Percentiles rank a stretch among this genome's conserved stretches.
Evolutionary conservation across 2,888 invertebrate species (phyloP).

Genomic region (Tachina fera): DNA sequence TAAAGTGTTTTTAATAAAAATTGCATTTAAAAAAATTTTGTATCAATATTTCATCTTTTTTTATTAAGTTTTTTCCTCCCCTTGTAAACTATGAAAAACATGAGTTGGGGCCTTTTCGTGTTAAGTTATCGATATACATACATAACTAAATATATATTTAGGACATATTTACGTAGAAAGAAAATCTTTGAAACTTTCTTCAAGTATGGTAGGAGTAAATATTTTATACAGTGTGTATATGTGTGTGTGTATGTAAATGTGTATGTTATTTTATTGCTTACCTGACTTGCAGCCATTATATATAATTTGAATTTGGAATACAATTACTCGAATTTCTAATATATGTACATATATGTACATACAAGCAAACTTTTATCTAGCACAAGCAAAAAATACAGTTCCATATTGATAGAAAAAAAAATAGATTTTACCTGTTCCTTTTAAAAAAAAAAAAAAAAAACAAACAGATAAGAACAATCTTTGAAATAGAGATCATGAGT

Average conservation of each 20-base stretch:
- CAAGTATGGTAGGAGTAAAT: neutral
- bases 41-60: no score
- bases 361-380: neutral
- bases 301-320: constrained; percentile 73
- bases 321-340: constrained; percentile 22
- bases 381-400: neutral
- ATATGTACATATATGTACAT: neutral
- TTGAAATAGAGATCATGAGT: no score
- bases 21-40: no score
- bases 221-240: neutral
- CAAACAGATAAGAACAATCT: constrained; percentile 28
- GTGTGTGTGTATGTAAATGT: neutral
- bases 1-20: no score
- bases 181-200: neutral
- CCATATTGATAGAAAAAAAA: neutral
- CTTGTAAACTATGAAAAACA: no score
- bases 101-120: no score
- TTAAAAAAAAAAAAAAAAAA: no score
- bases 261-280: constrained; percentile 53
- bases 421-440: constrained; percentile 16
- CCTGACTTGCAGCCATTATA: constrained; percentile 73
- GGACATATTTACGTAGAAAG: neutral
- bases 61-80: no score
- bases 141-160: no score
- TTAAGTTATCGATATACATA: no score